A percentile compares a stretch with the other conserved stretches of the same genome.
phyloP scores from a whole-genome alignment of 2,113 vertebrate genomes.

The Thinocorus orbignyianus region DNA sequence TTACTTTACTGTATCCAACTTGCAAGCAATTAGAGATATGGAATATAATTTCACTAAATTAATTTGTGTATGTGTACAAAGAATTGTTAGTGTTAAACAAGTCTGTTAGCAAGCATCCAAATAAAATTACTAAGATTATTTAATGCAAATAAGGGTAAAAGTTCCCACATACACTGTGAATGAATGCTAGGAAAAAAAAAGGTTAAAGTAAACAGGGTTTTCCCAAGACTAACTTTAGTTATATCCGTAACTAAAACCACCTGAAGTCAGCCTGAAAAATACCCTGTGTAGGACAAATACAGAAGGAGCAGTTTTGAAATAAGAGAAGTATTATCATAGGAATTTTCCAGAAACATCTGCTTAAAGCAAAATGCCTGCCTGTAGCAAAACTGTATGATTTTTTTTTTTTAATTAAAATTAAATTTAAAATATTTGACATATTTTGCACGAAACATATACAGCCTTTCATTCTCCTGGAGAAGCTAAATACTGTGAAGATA shows the following conservation, averaged over 20 bases:
- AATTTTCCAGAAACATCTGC: background rate
- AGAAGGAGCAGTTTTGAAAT: background rate
- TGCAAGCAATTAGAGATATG: background rate
- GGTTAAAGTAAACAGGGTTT: background rate
- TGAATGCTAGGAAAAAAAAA: background rate
- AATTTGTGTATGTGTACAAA: background rate
- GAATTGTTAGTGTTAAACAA: background rate
- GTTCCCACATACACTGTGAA: background rate
- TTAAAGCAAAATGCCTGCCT: background rate
- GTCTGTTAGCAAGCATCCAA: background rate
- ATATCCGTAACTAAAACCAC: background rate
- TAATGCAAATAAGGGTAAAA: background rate
- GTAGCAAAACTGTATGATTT: background rate
- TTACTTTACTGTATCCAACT: background rate
- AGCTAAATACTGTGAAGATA: background rate
- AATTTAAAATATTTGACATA: background rate
- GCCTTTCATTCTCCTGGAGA: background rate
- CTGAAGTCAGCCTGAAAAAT: background rate
- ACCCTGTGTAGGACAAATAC: fast-evolving
- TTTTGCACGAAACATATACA: background rate
- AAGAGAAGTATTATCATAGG: background rate
- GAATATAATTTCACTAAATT: background rate
- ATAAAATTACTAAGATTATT: background rate
- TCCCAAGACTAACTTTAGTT: background rate
- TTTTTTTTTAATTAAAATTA: background rate